Conservation (phyloP, 2,888 invertebrate genomes). For the Ditula angustiorana region DNA sequence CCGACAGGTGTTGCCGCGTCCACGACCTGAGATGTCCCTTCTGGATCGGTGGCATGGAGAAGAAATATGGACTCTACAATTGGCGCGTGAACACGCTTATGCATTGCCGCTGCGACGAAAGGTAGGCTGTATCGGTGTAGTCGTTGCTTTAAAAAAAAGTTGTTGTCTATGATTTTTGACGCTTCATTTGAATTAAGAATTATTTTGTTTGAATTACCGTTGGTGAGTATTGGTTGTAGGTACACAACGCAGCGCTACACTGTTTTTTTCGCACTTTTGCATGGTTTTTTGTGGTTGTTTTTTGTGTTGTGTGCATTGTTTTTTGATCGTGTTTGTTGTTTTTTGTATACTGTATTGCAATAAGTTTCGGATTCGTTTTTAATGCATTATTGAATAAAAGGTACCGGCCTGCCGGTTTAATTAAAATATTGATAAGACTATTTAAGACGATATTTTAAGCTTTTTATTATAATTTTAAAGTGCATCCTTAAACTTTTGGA, state of each 20-base stretch:
- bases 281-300: slow-evolving; percentile 8
- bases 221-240: slow-evolving; percentile 42
- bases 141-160: slow-evolving; percentile 19
- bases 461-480: not conserved
- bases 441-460: not conserved
- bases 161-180: slow-evolving; percentile 15
- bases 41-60: slow-evolving; percentile 93
- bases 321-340: not conserved
- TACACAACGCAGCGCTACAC: too few species aligned
- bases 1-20: slow-evolving; percentile 94
- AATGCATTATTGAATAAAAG: not conserved
- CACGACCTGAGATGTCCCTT: slow-evolving; percentile 95
- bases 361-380: not conserved
- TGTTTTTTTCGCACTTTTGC: slow-evolving; percentile 32
- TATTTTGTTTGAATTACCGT: not conserved
- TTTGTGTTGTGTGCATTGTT: not conserved
- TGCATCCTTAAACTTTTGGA: slow-evolving; percentile 14
- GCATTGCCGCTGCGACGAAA: slow-evolving; percentile 96
- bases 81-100: slow-evolving; percentile 95
- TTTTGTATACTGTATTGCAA: not conserved
- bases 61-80: slow-evolving; percentile 94
- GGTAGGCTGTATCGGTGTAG: slow-evolving; percentile 78
- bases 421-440: not conserved
- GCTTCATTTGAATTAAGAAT: slow-evolving; percentile 16
- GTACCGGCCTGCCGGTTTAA: not conserved